Base-by-base conservation (phyloP, 1,140 invertebrate species). In the Chrysopa pallens region DNA sequence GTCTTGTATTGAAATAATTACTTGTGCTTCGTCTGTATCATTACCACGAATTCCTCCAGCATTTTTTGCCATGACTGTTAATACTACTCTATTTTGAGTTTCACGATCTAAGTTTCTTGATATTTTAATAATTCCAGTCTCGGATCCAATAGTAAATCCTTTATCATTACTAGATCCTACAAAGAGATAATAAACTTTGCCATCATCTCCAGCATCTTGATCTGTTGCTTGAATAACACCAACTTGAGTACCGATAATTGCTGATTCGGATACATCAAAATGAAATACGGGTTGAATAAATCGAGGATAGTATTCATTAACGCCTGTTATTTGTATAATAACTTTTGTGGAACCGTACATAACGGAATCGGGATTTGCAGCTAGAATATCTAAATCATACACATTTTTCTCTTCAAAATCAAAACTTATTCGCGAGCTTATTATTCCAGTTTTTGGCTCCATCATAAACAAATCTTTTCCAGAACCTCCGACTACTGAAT, bases 61-160 rank as follows among this genome's bases (percentile, higher is more conserved):
- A 59, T 97, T 96, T 64, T 96, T 97, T 0, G 91, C 91, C 67
- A 96, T 74, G 0, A 94, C 88, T 0, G 85, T 91, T 6, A 96
- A 62, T 1, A 89, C 80, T 3, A 90, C 85, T 42, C 86, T 68
- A 56, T 84, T 89, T 59, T 92, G 87, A 0, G 86, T 89, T 64
- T 95, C 91, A 31, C 90, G 69, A 54, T 95, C 90, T 38, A 95
- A 64, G 47, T 76, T 73, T 33, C 84, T 65, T 1, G 85, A 78
- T 0, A 94, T 84, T 35, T 75, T 74, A 37, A 95, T 84, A 1
- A 82, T 70, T 2, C 91, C 91, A 1, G 80, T 86, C 51, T 82
- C 77, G 0, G 83, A 65, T 54, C 88, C 82, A 23, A 98, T 85
- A 13, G 71, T 73, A 62, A 96, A 94, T 1, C 92, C 91, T 51